Evolutionary conservation across 2,113 vertebrate species (phyloP).

Genomic region (Syrmaticus mikado): DNA sequence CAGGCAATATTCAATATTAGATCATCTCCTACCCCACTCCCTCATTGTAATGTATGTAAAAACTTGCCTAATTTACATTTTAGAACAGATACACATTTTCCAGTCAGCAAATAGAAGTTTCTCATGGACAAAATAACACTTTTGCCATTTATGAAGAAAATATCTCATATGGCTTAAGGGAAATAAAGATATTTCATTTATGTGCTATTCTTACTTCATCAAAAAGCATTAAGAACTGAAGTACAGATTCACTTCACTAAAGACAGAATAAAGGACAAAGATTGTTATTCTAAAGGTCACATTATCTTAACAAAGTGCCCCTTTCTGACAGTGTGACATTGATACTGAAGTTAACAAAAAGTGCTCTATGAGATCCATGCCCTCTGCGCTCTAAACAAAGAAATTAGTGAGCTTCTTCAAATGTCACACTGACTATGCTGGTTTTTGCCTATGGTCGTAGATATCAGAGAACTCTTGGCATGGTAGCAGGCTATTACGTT

Average conservation of each 20-base stretch:
- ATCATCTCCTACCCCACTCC: not conserved
- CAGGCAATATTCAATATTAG: not conserved
- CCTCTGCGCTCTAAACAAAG: conserved; percentile 79
- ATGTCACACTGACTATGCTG: conserved; percentile 72
- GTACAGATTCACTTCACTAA: conserved; percentile 44
- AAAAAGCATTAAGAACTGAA: conserved; percentile 66
- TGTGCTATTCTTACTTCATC: conserved; percentile 46
- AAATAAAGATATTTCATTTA: conserved; percentile 28
- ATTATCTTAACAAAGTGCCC: conserved; percentile 82
- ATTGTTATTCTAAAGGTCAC: conserved; percentile 81
- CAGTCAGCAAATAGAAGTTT: conserved; percentile 38
- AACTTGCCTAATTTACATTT: conserved; percentile 36
- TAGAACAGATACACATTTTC: conserved; percentile 13
- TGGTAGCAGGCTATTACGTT: not conserved
- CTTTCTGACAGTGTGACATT: conserved; percentile 73
- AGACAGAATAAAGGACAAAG: conserved; percentile 65
- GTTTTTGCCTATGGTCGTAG: conserved; percentile 58
- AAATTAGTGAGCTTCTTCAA: conserved; percentile 77
- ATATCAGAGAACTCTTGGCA: conserved; percentile 11
- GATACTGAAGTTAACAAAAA: conserved; percentile 63
- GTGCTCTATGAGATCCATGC: conserved; percentile 56
- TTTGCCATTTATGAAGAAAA: conserved; percentile 17
- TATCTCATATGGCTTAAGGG: not conserved
- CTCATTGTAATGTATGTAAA: conserved; percentile 41
- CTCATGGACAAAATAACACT: conserved; percentile 36